Evolutionary conservation across 2,797 vertebrate genomes (phyloP).

Genomic region (Cetoscarus ocellatus): DNA sequence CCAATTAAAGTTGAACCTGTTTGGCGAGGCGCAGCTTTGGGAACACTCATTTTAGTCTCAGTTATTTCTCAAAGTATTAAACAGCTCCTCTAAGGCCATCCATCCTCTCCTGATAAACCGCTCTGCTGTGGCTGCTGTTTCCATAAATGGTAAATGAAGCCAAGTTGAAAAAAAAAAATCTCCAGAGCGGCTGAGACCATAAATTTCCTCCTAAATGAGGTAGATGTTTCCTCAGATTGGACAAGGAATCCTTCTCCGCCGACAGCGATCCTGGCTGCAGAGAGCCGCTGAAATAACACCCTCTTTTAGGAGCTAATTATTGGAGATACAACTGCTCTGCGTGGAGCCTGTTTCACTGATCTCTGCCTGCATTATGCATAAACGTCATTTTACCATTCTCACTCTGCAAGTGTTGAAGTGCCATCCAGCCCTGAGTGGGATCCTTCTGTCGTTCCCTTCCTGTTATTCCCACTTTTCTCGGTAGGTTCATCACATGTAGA

Average conservation of each 20-base stretch:
- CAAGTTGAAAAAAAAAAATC: slow-evolving; percentile 24
- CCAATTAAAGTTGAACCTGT: slow-evolving; percentile 4
- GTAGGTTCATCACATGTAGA: slow-evolving; percentile 5
- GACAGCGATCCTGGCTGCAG: not conserved
- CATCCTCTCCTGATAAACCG: slow-evolving; percentile 36
- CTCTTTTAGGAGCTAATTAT: slow-evolving; percentile 27
- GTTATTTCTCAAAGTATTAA: slow-evolving; percentile 39
- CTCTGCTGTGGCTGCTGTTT: slow-evolving; percentile 7
- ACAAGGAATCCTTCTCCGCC: slow-evolving; percentile 16
- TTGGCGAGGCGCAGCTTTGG: not conserved
- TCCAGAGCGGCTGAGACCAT: slow-evolving; percentile 35
- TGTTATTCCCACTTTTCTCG: slow-evolving; percentile 13
- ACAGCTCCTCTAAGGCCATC: slow-evolving; percentile 9
- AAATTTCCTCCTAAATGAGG: slow-evolving; percentile 35
- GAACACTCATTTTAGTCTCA: not conserved
- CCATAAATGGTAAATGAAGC: slow-evolving; percentile 27
- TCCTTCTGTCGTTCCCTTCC: slow-evolving; percentile 18
- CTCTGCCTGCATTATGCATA: slow-evolving; percentile 9
- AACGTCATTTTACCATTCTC: slow-evolving; percentile 2
- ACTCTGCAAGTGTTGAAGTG: slow-evolving; percentile 16
- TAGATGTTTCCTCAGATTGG: slow-evolving; percentile 49
- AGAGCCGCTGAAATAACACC: slow-evolving; percentile 13
- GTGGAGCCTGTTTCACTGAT: slow-evolving; percentile 11
- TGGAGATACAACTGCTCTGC: slow-evolving; percentile 13
- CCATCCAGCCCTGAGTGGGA: slow-evolving; percentile 15